These are phyloP conservation scores for Acanthococcus lagerstroemiae DNA, from an alignment of 2,888 invertebrate genomes.

Conservation along the genomic window DNA sequence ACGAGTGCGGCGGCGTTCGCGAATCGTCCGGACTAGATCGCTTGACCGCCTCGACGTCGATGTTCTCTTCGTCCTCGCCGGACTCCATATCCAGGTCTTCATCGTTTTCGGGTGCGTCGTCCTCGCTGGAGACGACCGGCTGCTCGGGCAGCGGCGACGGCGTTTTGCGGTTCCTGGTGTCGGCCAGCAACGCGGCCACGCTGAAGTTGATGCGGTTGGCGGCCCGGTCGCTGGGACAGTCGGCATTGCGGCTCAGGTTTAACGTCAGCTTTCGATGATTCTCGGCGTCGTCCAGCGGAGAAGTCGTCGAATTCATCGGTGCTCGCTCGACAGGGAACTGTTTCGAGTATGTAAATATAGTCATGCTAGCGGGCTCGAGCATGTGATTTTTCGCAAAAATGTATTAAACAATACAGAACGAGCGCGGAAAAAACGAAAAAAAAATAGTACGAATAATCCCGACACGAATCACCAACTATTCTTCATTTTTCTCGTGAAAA, in stretches of 20 bases:
- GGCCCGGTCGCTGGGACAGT: constrained; percentile 1
- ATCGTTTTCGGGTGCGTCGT: constrained; percentile 47
- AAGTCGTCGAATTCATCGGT: constrained; percentile 20
- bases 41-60: constrained; percentile 24
- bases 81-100: constrained; percentile 46
- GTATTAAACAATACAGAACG: neutral
- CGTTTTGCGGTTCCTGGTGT: constrained; percentile 49
- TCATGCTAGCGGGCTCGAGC: constrained; percentile 31
- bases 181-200: constrained; percentile 76
- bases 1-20: constrained; percentile 35
- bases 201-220: constrained; percentile 52
- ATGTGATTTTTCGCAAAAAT: constrained; percentile 15
- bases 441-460: too few species aligned
- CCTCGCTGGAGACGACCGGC: constrained; percentile 32
- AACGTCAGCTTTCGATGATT: constrained; percentile 9
- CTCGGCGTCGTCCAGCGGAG: constrained; percentile 12
- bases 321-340: constrained; percentile 20
- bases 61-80: constrained; percentile 36
- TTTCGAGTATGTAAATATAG: constrained; percentile 22
- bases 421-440: too few species aligned
- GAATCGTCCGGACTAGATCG: constrained; percentile 35
- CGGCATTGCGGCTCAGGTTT: constrained; percentile 11
- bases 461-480: too few species aligned
- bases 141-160: constrained; percentile 42
- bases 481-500: too few species aligned